Base-by-base conservation (phyloP, 2,113 vertebrate species). In the Eurypyga helias region DNA sequence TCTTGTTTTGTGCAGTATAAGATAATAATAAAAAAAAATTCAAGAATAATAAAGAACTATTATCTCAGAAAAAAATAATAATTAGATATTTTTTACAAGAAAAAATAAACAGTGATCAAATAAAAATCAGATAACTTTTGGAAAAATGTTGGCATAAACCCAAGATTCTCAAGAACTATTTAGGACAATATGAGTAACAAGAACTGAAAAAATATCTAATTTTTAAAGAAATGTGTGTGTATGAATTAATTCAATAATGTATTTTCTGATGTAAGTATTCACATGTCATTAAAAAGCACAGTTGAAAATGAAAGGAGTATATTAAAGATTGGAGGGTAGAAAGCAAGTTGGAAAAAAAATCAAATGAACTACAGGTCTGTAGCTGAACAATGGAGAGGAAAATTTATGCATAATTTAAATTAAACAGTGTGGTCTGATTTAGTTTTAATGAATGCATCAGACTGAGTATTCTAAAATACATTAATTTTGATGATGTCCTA, bases 31-130 rank as follows among this genome's bases (percentile, higher is more conserved):
- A 10, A 17, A 51, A 87, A 92, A 31, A 15, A 84, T 96, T 82
- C 80, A 97, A 95, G 41, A 95, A 89, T 82, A 97, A 87, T 90
- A 89, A 89, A 41, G 81, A 96, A 87, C 51, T 90, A n/a, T 86
- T 72, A 25, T 41, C 41, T 87, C 95, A 33, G 14, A 94, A 76
- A 89, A 87, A 89, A 87, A 38, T 7, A 41, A 7, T 49, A 79
- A 57, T 57, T 87, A 57, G 21, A 17, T 3, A 14, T 90, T 41
- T 96, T 82, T 96, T 82, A 62, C 24, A 84, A 90, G 62, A 87
- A 89, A 97, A 96, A 94, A 81, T 77, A 92, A 93, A 83, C 78
- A 81, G 13, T 26, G 4, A 24, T 89, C 61, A 90, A 95, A 89
- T 95, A 96, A 79, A 92, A 97, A 96, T 88, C 67, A 92, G 72